A percentile compares a stretch with the other conserved stretches of the same genome.
phyloP scores from a whole-genome alignment of 2,113 vertebrate species.

The Tragelaphus strepsiceros region DNA sequence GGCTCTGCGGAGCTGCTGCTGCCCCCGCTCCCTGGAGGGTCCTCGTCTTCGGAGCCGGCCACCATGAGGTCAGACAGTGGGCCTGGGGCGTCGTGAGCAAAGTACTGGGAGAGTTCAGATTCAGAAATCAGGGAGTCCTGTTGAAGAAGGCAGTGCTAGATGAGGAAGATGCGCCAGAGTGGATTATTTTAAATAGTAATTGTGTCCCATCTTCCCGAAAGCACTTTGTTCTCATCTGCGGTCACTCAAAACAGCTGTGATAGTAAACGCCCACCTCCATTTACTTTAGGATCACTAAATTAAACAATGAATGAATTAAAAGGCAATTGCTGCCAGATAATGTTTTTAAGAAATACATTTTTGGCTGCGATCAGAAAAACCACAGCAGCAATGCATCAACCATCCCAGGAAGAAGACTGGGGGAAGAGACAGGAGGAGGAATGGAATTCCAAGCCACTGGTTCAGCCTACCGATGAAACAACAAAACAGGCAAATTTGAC shows the following conservation, averaged over 20 bases:
- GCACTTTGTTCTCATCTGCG: background rate
- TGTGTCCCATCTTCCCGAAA: background rate
- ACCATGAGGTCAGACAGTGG: constrained; percentile 83
- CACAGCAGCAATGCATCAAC: background rate
- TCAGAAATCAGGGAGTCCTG: constrained; percentile 91
- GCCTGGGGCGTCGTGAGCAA: constrained; percentile 80
- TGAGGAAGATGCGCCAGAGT: background rate
- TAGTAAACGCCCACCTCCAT: background rate
- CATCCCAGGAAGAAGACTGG: background rate
- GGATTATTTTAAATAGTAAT: background rate
- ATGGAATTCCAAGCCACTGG: background rate
- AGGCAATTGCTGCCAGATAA: background rate
- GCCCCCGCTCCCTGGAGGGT: constrained; percentile 81
- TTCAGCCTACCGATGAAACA: background rate
- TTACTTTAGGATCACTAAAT: background rate
- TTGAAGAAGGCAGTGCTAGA: constrained; percentile 43
- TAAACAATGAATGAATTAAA: background rate
- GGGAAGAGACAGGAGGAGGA: background rate
- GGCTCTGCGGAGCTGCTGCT: constrained; percentile 80
- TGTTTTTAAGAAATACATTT: background rate
- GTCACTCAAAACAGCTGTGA: background rate
- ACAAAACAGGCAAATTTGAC: background rate
- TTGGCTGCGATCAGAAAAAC: background rate
- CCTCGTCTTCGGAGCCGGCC: constrained; percentile 81
- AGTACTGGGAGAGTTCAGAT: constrained; percentile 90